Conservation (phyloP, 64 coral and sea anemone species). For the Exaiptasia diaphana region DNA sequence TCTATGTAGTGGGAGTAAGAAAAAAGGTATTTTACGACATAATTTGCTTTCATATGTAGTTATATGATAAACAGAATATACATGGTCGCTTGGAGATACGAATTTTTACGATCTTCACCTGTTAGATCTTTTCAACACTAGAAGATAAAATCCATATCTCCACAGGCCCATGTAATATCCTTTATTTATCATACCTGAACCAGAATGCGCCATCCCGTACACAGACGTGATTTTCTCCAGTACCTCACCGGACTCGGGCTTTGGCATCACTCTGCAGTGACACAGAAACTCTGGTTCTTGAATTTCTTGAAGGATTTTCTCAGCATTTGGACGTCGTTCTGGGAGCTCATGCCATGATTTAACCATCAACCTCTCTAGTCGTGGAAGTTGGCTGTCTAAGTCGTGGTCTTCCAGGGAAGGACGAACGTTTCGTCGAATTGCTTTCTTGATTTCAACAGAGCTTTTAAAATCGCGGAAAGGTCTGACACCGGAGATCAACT, state of each 20-base stretch:
- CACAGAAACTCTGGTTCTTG: slow-evolving; percentile 87
- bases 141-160: no score
- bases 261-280: slow-evolving; percentile 82
- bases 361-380: slow-evolving; percentile 76
- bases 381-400: slow-evolving; percentile 73
- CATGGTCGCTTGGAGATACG: no score
- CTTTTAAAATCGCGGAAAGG: slow-evolving; percentile 87
- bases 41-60: no score
- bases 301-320: slow-evolving; percentile 62
- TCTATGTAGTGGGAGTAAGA: no score
- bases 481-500: slow-evolving; percentile 71
- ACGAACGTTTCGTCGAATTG: slow-evolving; percentile 74
- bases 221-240: slow-evolving; percentile 80
- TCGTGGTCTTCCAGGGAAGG: slow-evolving; percentile 66
- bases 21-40: no score
- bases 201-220: slow-evolving; percentile 66
- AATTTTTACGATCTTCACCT: no score
- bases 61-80: no score
- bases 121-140: no score
- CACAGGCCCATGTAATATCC: no score
- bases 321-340: slow-evolving; percentile 62
- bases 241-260: slow-evolving; percentile 26
- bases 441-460: slow-evolving; percentile 88
- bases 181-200: no score
- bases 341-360: slow-evolving; percentile 78